Evolutionary conservation across 2,888 invertebrate species (phyloP).

Genomic region (Ormyrus nitidulus): DNA sequence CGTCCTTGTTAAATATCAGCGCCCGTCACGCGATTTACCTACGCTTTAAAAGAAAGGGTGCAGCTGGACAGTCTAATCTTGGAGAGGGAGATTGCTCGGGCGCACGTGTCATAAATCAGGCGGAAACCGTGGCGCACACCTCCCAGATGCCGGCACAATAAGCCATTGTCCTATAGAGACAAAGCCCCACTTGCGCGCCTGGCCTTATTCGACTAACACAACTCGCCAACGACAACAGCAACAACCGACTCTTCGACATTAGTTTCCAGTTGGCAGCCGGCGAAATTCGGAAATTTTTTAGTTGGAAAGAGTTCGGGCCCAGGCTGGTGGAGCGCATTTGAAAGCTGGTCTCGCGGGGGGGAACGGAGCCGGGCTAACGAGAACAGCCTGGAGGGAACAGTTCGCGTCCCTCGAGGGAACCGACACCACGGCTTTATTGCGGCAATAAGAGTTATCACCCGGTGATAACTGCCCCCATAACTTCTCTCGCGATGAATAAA

Average conservation of each 20-base stretch:
- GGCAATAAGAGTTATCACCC: constrained; percentile 69
- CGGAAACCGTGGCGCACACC: constrained; percentile 12
- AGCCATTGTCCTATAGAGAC: constrained; percentile 45
- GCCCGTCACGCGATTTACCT: constrained; percentile 43
- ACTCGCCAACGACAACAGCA: not conserved
- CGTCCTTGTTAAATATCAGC: constrained; percentile 41
- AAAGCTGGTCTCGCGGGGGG: constrained; percentile 28
- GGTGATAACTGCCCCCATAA: constrained; percentile 67
- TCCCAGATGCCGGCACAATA: constrained; percentile 39
- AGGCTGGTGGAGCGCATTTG: constrained; percentile 33
- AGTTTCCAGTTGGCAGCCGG: not conserved
- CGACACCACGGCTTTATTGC: constrained; percentile 64
- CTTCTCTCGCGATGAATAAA: constrained; percentile 52
- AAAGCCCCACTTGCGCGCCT: constrained; percentile 12
- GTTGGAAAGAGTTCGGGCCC: not conserved
- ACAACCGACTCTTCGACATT: not conserved
- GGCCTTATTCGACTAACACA: constrained; percentile 23
- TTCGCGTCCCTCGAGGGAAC: constrained; percentile 58
- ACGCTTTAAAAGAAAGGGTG: constrained; percentile 12
- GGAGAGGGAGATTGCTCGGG: constrained; percentile 41
- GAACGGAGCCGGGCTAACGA: constrained; percentile 50
- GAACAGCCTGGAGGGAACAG: constrained; percentile 58
- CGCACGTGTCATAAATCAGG: constrained; percentile 47
- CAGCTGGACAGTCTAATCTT: constrained; percentile 44
- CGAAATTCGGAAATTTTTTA: no score